Evolutionary conservation across 1,140 invertebrate species (phyloP), one percentile per base, ranked within the genome.

Genomic region (Pogonomyrmex californicus): DNA sequence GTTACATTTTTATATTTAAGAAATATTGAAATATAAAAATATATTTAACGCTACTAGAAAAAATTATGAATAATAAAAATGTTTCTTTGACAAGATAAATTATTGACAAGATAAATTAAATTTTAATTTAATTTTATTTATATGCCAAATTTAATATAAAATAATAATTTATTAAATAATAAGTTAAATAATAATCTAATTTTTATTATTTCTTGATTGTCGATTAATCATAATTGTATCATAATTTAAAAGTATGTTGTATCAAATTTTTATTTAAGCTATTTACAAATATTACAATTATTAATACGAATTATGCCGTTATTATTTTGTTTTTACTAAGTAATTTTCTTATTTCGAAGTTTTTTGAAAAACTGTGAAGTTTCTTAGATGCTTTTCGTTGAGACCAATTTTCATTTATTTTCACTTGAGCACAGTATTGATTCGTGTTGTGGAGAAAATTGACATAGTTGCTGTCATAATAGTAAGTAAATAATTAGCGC

Each of bases 401-500:
- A 44, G 41, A 49, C n/a, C 30, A 56, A 71, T 87, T 60, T 68
- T 70, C 68, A 49, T 33, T 83, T 60, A 70, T n/a, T 47, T 30
- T 73, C n/a, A 58, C 30, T 47, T 17, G 54, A 60, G 54, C 38
- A 30, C 49, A 73, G 23, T 83, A 83, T 83, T 83, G 66, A 75
- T 75, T 75, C 33, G 56, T 49, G 54, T 73, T 49, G 54, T 60
- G n/a, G 41, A 83, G 68, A 83, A 60, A 83, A 82, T 58, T 49
- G 79, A 70, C 54, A 54, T 73, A 83, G 41, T 54, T 63, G 54
- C 66, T 36, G 54, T 75, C 68, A 54, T 83, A 83, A 83, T 83
- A 83, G 68, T 62, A 58, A 71, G 66, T 82, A 83, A 83, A 83
- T 83, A 75, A 83, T 83, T 73, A 83, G 68, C 68, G 23, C 58